Percentiles rank a stretch among this genome's conserved stretches.
phyloP scores from a whole-genome alignment of 92 coral and sea anemone genomes.

The Pocillopora meandrina region DNA sequence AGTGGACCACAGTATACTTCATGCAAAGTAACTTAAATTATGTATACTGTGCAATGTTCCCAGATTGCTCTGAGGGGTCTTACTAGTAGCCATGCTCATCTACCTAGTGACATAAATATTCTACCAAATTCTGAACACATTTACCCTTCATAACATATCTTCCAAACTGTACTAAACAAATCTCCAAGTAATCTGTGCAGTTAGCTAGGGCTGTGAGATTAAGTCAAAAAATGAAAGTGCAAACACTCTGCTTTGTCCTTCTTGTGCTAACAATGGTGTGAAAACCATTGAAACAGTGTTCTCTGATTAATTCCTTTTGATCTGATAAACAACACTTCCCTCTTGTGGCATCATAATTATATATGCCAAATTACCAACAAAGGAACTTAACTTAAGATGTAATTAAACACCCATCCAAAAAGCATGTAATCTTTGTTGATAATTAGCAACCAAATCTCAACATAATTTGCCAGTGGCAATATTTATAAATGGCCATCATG shows the following conservation, averaged over 20 bases:
- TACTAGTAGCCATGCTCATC: too few relatives aligned
- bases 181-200: too few relatives aligned
- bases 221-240: too few relatives aligned
- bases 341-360: constrained; percentile 12
- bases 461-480: neutral
- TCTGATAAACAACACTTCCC: constrained; percentile 33
- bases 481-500: neutral
- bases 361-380: constrained; percentile 19
- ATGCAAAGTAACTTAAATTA: too few relatives aligned
- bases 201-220: too few relatives aligned
- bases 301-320: neutral
- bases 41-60: too few relatives aligned
- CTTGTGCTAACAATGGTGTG: neutral
- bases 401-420: constrained; percentile 19
- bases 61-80: too few relatives aligned
- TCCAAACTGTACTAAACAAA: too few relatives aligned
- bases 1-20: too few relatives aligned
- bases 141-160: too few relatives aligned
- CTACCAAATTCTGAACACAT: neutral
- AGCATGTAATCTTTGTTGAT: neutral
- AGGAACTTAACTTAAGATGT: constrained; percentile 1
- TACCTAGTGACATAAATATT: neutral
- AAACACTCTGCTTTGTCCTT: too few relatives aligned
- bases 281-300: neutral
- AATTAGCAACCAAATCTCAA: neutral